Conservation (phyloP, 37 sponge, comb jelly and placozoan species). For the Corticium candelabrum region DNA sequence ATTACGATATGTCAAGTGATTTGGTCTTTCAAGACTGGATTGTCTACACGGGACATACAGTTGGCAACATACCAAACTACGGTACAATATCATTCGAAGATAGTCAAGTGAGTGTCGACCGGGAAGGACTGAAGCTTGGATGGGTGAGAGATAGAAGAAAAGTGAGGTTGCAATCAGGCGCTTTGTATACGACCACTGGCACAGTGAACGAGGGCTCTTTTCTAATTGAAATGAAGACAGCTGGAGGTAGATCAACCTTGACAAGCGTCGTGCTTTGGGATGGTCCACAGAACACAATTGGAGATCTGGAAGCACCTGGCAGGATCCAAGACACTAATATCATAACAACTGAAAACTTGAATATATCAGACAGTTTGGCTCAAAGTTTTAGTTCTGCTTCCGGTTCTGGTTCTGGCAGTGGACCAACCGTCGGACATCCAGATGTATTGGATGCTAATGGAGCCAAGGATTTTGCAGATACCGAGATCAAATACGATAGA, state of each 20-base stretch:
- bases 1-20: background rate
- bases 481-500: background rate
- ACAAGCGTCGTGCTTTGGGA: background rate
- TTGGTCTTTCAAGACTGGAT: background rate
- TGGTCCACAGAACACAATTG: background rate
- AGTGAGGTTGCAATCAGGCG: background rate
- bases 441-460: background rate
- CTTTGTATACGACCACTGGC: background rate
- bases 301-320: background rate
- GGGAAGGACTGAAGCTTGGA: background rate
- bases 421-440: background rate
- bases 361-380: background rate
- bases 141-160: background rate
- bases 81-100: background rate
- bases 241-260: background rate
- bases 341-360: too few relatives aligned
- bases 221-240: background rate
- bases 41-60: background rate
- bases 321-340: background rate
- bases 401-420: background rate
- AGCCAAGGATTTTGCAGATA: background rate
- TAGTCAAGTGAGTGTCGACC: background rate
- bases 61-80: background rate
- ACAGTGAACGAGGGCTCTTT: background rate
- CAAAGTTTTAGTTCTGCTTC: background rate